Evolutionary conservation across 2,888 invertebrate species (phyloP), one percentile per base, ranked within the genome.

Genomic region (Melieria crassipennis): DNA sequence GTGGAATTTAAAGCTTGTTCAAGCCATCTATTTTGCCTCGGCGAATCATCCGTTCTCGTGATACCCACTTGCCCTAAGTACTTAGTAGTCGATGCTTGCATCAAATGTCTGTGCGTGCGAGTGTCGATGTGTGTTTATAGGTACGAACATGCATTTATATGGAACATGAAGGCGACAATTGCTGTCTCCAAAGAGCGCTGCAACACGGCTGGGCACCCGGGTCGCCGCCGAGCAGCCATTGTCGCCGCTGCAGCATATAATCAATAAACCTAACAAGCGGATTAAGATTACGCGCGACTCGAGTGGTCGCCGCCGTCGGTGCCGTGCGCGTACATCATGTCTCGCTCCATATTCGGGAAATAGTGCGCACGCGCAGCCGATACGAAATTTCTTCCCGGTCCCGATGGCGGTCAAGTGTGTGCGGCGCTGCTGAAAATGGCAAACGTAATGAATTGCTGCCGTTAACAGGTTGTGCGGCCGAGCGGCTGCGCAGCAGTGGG

Each of bases 81-180:
- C 16, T 16, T 30, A 30, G 30, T 30, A 30, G 30, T 30, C 30
- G 30, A 30, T 30, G 30, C 30, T 3, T 30, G 30, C 30, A 30
- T 30, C 30, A 30, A 30, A 30, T 30, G 30, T 30, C 30, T 30
- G 30, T 30, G 30, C 30, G 30, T 30, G 30, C 30, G 30, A 3
- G 30, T 30, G 30, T 30, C 30, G 30, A 30, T 30, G 30, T 30
- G 30, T 30, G 30, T 30, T 30, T 3, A 30, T 30, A 30, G 30
- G 30, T 30, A 30, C 30, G 30, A 30, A 30, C 30, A 30, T 30
- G 30, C 30, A 30, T 30, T 30, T 30, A 82, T 82, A 82, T 82
- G 82, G 82, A 79, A 80, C 79, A 80, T 75, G 76, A 75, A 82
- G 82, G 82, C 82, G 82, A 82, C 82, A 82, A 82, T 83, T 82